Evolutionary conservation across 2,797 vertebrate genomes (phyloP).

Genomic region (Salmo trutta): DNA sequence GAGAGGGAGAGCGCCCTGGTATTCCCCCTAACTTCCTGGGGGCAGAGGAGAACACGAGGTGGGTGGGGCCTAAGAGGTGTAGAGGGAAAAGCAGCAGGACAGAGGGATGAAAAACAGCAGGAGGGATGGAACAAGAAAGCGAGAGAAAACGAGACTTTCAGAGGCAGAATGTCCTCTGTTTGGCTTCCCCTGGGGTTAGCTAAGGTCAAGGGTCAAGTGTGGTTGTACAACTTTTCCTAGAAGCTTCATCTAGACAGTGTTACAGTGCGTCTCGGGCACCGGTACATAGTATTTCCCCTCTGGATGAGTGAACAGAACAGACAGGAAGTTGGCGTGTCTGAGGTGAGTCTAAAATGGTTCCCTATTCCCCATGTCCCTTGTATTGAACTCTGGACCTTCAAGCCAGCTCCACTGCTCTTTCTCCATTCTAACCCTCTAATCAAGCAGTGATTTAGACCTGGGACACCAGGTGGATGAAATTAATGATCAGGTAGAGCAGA

Average conservation of each 20-base stretch:
- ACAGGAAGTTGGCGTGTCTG: conserved; percentile 2
- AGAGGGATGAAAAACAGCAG: too few species aligned
- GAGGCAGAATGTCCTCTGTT: conserved; percentile 31
- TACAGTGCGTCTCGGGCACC: neutral
- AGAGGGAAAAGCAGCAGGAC: neutral
- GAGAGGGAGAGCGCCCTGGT: neutral
- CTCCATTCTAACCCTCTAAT: too few species aligned
- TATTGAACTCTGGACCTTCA: neutral
- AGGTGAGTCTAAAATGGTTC: neutral
- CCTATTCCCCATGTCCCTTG: neutral
- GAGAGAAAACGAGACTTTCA: conserved; percentile 4
- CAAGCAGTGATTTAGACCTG: too few species aligned
- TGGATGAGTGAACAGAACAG: conserved; percentile 24
- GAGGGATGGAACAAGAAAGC: neutral
- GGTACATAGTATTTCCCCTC: neutral
- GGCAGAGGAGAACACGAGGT: neutral
- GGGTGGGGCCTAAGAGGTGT: neutral
- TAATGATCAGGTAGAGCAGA: too few species aligned
- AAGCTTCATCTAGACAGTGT: neutral
- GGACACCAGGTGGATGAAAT: too few species aligned
- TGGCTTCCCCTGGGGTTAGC: conserved; percentile 24
- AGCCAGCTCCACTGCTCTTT: too few species aligned
- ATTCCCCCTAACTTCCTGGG: neutral
- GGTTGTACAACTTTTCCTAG: neutral
- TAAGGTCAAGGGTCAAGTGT: neutral